Conservation (phyloP, 2,113 vertebrate genomes). For the Accipiter cooperii region DNA sequence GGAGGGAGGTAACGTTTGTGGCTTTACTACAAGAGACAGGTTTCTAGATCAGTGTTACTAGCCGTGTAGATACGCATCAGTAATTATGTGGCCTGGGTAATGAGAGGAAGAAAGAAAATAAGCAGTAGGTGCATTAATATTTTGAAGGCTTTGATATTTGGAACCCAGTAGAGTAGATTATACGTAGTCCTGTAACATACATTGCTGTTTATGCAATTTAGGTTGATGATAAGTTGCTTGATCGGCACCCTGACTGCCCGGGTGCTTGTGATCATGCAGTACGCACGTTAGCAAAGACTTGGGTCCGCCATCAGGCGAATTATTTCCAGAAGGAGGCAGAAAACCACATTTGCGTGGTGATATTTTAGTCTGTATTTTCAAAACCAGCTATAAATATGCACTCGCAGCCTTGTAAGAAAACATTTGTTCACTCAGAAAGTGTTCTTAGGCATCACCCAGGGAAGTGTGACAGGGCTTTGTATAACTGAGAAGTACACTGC, state of each 20-base stretch:
- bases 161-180: background rate
- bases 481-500: background rate
- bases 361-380: background rate
- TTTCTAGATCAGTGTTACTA: constrained; percentile 26
- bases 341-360: background rate
- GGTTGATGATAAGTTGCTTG: background rate
- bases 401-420: background rate
- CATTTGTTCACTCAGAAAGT: background rate
- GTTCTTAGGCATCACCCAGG: background rate
- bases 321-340: background rate
- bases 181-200: background rate
- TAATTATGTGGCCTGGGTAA: background rate
- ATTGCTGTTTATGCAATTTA: accelerated
- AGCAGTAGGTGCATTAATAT: background rate
- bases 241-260: accelerated
- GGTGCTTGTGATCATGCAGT: background rate
- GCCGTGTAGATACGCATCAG: constrained; percentile 22
- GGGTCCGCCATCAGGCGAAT: background rate
- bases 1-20: constrained; percentile 33
- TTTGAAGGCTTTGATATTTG: background rate
- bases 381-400: background rate
- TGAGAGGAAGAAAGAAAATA: constrained; percentile 14
- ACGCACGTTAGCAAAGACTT: background rate
- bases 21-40: background rate
- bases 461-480: background rate